A percentile compares a stretch with the other conserved stretches of the same genome.
These are phyloP conservation scores for Mycetomoellerius zeteki DNA, from an alignment of 1,140 invertebrate species.

Conservation along the genomic window DNA sequence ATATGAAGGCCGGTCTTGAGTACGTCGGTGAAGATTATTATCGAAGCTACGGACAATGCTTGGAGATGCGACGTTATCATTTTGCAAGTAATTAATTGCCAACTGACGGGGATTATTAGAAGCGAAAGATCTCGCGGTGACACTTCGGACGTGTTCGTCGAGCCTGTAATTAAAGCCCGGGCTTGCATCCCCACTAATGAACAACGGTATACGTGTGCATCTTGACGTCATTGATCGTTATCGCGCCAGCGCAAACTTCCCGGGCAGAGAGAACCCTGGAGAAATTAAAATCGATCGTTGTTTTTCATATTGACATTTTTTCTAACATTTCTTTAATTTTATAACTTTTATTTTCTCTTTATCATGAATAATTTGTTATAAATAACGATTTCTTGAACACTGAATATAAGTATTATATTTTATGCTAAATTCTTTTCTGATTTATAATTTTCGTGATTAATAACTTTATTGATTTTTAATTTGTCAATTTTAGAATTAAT, in stretches of 20 bases:
- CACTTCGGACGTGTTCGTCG: conserved; percentile 39
- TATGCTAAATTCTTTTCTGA: background rate
- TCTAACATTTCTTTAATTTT: background rate
- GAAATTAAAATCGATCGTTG: conserved; percentile 19
- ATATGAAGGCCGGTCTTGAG: background rate
- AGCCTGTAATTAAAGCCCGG: conserved; percentile 44
- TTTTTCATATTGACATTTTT: conserved; percentile 1
- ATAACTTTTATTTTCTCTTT: background rate
- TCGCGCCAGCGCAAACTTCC: conserved; percentile 4
- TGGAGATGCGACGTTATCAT: conserved; percentile 41
- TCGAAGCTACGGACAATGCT: conserved; percentile 14
- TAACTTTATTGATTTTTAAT: background rate
- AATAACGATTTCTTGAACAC: background rate
- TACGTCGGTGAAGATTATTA: conserved; percentile 19
- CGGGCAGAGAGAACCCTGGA: background rate
- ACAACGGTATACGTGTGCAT: conserved; percentile 27
- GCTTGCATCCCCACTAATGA: conserved; percentile 55
- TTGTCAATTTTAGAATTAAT: background rate
- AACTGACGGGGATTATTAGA: conserved; percentile 54
- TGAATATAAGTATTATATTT: background rate
- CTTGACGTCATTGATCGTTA: conserved; percentile 39
- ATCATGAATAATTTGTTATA: background rate
- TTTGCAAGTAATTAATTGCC: conserved; percentile 59
- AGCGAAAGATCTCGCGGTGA: conserved; percentile 28
- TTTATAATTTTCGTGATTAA: background rate